These are phyloP conservation scores for Epizoanthus rinbou DNA, from an alignment of 92 coral and sea anemone genomes.

Conservation along the genomic window DNA sequence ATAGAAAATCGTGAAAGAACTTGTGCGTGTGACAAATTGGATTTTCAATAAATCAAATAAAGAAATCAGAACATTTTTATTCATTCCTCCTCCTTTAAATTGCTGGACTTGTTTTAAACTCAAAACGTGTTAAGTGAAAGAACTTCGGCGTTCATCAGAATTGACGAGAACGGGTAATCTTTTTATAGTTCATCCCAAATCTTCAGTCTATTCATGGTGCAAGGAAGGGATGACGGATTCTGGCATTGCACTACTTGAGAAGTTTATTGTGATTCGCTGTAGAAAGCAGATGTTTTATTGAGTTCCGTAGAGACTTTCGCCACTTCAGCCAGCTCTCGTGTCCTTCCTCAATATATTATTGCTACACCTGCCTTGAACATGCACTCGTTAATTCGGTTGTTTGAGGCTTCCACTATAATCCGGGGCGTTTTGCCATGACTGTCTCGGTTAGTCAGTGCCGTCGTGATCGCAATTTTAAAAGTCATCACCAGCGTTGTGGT, in stretches of 20 bases:
- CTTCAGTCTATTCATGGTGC: not conserved
- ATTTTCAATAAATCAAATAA: not conserved
- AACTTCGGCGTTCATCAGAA: not conserved
- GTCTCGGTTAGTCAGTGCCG: no score
- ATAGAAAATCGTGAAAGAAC: not conserved
- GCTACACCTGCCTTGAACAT: slow-evolving; percentile 16
- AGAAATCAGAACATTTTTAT: no score
- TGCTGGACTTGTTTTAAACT: slow-evolving; percentile 1
- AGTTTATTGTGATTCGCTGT: slow-evolving; percentile 33
- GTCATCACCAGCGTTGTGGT: no score
- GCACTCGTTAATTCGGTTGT: not conserved
- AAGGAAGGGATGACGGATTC: slow-evolving; percentile 16
- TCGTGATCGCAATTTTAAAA: no score
- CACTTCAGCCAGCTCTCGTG: slow-evolving; percentile 26
- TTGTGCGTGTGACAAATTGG: slow-evolving; percentile 11
- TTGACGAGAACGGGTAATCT: not conserved
- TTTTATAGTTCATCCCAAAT: not conserved
- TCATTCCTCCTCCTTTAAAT: no score
- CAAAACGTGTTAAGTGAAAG: not conserved
- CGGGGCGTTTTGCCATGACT: no score
- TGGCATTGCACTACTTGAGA: slow-evolving; percentile 17
- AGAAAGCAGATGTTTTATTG: slow-evolving; percentile 40
- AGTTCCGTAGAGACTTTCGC: not conserved
- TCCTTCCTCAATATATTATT: not conserved
- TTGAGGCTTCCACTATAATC: not conserved